Conservation (phyloP, 1,140 invertebrate species). For the Stegodyphus mimosarum region DNA sequence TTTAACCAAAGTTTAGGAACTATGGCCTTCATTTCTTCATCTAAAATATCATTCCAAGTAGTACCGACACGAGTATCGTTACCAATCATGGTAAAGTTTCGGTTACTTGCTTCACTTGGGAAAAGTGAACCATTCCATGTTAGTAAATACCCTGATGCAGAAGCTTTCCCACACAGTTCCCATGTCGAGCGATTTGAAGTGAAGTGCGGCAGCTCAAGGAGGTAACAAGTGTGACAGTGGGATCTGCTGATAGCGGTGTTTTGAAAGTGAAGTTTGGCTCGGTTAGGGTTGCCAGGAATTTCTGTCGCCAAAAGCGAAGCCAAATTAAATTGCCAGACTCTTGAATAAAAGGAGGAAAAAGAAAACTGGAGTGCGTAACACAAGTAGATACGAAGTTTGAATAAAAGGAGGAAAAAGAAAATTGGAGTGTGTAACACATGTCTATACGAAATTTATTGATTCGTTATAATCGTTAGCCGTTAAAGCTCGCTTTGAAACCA, state of each 20-base stretch:
- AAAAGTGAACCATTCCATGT: background rate
- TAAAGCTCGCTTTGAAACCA: too few species aligned
- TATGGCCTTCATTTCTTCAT: background rate
- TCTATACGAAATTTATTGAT: too few species aligned
- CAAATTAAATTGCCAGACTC: background rate
- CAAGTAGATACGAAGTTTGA: too few species aligned
- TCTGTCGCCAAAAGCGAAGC: background rate
- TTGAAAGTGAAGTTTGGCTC: background rate
- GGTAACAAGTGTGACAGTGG: background rate
- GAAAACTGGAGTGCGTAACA: too few species aligned
- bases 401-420: too few species aligned
- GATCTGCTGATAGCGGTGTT: background rate
- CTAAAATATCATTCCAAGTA: constrained; percentile 11
- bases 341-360: too few species aligned
- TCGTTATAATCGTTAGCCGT: too few species aligned
- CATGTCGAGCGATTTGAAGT: background rate
- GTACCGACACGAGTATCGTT: background rate
- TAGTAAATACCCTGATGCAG: background rate
- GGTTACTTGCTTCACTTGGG: background rate
- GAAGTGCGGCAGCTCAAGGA: too few species aligned
- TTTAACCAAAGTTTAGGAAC: constrained; percentile 73
- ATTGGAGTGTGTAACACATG: too few species aligned
- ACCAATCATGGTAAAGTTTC: background rate
- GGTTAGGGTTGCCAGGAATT: background rate
- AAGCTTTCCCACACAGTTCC: background rate